Conservation (phyloP, 2,888 invertebrate species). For the Eilema depressum region DNA sequence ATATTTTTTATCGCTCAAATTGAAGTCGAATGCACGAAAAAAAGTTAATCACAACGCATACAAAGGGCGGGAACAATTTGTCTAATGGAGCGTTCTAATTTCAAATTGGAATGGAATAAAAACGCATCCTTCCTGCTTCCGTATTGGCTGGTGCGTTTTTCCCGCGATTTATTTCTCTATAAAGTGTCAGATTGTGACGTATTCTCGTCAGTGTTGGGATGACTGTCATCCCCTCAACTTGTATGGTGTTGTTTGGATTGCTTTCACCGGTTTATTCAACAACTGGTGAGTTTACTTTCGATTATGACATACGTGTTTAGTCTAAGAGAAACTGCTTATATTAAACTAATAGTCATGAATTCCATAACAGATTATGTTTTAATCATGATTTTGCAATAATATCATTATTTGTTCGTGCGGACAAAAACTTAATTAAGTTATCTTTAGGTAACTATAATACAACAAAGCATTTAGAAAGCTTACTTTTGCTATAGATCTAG, state of each 20-base stretch:
- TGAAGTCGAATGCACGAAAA: constrained; percentile 50
- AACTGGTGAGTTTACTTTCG: constrained; percentile 54
- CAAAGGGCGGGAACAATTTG: constrained; percentile 78
- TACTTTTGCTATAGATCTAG: too few species aligned
- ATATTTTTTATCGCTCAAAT: constrained; percentile 40
- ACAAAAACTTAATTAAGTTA: background rate
- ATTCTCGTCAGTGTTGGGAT: constrained; percentile 67
- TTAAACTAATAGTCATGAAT: constrained; percentile 9
- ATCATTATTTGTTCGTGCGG: background rate
- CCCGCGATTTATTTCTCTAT: constrained; percentile 66
- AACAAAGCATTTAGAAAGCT: too few species aligned
- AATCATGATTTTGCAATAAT: background rate
- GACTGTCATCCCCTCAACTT: constrained; percentile 61
- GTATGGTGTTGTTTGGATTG: constrained; percentile 50
- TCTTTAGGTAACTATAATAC: too few species aligned
- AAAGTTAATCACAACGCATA: constrained; percentile 57
- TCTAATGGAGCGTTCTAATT: constrained; percentile 77
- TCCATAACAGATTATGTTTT: background rate
- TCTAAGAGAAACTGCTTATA: constrained; percentile 7
- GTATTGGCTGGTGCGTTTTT: constrained; percentile 70
- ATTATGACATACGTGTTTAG: constrained; percentile 25
- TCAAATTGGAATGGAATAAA: constrained; percentile 70
- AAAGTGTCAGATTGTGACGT: constrained; percentile 57
- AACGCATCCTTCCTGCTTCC: constrained; percentile 83
- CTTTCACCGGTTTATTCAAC: constrained; percentile 33